phyloP scores from a whole-genome alignment of 92 coral and sea anemone species.

The Palythoa grandiflora region DNA sequence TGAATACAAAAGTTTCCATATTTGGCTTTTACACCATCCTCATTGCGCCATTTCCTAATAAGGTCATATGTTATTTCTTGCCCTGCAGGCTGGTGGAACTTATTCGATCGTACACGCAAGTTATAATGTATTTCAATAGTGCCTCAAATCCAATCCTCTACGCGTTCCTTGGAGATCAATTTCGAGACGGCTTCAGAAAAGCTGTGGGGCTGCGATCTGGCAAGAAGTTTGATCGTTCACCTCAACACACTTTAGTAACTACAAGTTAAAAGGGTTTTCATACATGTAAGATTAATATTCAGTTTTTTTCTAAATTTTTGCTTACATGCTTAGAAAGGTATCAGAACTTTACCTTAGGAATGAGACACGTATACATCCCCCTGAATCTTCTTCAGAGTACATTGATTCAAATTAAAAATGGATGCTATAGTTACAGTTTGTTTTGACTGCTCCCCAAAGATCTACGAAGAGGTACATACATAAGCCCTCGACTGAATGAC shows the following conservation, averaged over 20 bases:
- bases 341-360: neutral
- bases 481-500: no score
- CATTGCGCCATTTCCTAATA: slow-evolving; percentile 35
- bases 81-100: slow-evolving; percentile 67
- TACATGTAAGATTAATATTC: neutral
- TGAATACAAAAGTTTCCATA: neutral
- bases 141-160: slow-evolving; percentile 86
- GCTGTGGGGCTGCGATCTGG: slow-evolving; percentile 49
- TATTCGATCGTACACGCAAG: slow-evolving; percentile 64
- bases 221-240: neutral
- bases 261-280: slow-evolving; percentile 15
- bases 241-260: slow-evolving; percentile 28
- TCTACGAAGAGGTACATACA: no score
- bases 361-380: no score
- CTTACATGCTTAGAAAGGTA: neutral
- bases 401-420: no score
- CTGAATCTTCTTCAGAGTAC: no score
- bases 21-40: neutral
- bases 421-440: no score
- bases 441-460: no score
- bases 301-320: neutral
- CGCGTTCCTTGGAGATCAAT: slow-evolving; percentile 86
- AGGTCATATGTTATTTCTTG: slow-evolving; percentile 36
- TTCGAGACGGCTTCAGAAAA: slow-evolving; percentile 74
- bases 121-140: slow-evolving; percentile 84